Conservation (phyloP, 2,888 invertebrate genomes). For the Ophonus ardosiacus region DNA sequence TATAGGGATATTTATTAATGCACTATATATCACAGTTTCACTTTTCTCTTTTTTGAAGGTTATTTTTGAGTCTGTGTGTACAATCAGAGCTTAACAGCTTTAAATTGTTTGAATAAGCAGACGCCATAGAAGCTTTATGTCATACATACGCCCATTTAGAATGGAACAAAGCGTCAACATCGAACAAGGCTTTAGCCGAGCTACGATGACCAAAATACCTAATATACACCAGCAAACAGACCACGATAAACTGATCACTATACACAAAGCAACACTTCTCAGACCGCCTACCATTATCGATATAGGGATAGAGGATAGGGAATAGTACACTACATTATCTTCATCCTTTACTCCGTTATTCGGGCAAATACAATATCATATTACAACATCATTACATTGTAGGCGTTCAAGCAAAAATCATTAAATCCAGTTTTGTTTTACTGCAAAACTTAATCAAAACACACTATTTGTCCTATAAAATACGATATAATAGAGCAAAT, state of each 20-base stretch:
- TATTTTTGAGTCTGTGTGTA: not conserved
- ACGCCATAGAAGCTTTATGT: conserved; percentile 32
- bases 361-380: not conserved
- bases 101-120: conserved; percentile 32
- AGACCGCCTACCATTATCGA: not conserved
- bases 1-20: too few species aligned
- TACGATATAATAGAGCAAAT: too few species aligned
- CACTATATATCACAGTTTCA: not conserved
- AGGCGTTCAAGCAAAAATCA: not conserved
- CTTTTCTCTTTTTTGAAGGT: conserved; percentile 5
- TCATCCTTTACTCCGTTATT: not conserved
- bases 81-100: conserved; percentile 25
- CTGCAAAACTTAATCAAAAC: not conserved
- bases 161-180: conserved; percentile 22
- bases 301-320: not conserved
- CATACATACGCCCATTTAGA: conserved; percentile 21
- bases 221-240: conserved; percentile 14
- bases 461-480: too few species aligned
- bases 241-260: not conserved
- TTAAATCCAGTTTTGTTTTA: not conserved
- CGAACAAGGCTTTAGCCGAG: conserved; percentile 14
- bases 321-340: too few species aligned
- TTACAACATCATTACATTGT: not conserved
- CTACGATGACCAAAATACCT: not conserved
- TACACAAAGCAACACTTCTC: not conserved